Evolutionary conservation across 2,888 invertebrate genomes (phyloP), one percentile per base, ranked within the genome.

Genomic region (Orchesellides sinensis): DNA sequence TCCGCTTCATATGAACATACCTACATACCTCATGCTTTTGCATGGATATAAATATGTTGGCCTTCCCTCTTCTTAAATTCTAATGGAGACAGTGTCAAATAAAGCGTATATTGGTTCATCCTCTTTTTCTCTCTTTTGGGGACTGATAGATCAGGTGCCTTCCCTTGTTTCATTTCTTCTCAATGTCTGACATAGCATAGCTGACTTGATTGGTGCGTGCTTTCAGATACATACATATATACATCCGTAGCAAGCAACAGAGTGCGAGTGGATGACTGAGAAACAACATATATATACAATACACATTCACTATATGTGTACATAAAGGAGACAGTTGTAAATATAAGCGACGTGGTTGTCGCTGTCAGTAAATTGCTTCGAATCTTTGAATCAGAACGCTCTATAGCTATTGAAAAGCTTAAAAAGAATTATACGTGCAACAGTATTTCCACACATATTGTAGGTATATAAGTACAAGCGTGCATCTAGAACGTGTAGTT

Each of bases 131-230:
- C 29, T 69, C 17, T 54, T 25, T 32, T 49, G 47, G 54, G 27
- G 61, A 56, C 56, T 40, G 59, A 52, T 23, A 63, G 78, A 78
- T 78, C 78, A 78, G 78, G 70, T 78, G 78, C 78, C 49, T 69
- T 49, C 32, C 25, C 56, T 54, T 49, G 14, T 65, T 56, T 70
- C 56, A 29, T 54, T 49, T 21, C 47, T 63, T 49, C 29, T 65
- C 25, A 74, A 52, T 74, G 63, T 47, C 27, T 73, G 49, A 73
- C 29, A 4, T 32, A 40, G 70, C 61, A 52, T 40, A 35, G 35
- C 14, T 68, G 68, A 63, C 8, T 73, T 73, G 73, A 77, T 74
- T 52, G 74, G 52, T 32, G n/a, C n/a, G 52, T 49, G 61, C 61
- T 65, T 25, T 25, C 10, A n/a, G n/a, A n/a, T n/a, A n/a, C n/a